Evolutionary conservation across 2,113 vertebrate genomes (phyloP).

Genomic region (Phocoena phocoena): DNA sequence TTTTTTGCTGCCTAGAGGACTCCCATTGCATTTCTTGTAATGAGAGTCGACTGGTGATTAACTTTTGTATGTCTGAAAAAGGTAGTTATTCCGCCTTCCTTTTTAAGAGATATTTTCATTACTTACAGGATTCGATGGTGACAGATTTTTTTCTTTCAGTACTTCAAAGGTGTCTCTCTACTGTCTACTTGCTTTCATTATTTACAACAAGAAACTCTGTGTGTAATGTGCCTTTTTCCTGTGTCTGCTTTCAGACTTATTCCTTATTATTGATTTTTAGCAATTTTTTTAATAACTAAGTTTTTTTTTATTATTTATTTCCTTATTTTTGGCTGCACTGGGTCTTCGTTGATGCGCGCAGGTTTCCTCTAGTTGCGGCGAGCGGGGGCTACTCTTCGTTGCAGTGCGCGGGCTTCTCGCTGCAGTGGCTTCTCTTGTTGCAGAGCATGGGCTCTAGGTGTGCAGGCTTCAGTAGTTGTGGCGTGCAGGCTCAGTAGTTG

Average conservation of each 20-base stretch:
- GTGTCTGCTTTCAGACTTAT: background rate
- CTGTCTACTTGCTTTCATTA: background rate
- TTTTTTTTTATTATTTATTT: no score
- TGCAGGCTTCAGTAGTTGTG: no score
- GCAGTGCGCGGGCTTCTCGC: accelerated
- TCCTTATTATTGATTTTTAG: background rate
- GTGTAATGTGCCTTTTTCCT: background rate
- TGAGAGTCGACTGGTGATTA: background rate
- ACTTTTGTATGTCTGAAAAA: background rate
- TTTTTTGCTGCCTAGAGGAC: background rate
- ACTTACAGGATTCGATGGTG: background rate
- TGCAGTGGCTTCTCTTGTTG: no score
- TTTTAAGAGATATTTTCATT: background rate
- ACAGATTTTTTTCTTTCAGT: background rate
- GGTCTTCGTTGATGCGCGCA: accelerated
- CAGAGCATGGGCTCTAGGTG: no score
- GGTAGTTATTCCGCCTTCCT: background rate
- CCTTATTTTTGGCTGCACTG: no score
- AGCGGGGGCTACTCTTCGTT: no score
- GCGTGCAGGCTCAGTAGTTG: no score
- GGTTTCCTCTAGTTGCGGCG: no score
- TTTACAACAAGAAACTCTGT: background rate
- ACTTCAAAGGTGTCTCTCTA: background rate
- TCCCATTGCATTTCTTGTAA: background rate
- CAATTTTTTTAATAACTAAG: background rate